Base-by-base conservation (phyloP, 2,888 invertebrate species). In the Philaethria dido region DNA sequence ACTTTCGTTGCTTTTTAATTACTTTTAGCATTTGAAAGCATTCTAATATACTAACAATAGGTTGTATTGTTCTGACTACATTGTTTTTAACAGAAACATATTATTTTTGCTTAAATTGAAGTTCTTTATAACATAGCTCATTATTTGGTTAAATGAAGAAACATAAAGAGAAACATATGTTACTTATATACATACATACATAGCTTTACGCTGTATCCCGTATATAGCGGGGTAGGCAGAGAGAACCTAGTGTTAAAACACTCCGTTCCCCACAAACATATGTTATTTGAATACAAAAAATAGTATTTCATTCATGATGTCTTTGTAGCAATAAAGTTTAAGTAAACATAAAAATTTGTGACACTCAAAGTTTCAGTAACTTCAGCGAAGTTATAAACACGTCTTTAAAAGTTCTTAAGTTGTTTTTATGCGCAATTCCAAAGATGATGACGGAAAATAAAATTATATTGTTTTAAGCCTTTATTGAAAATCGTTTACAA, bases 361-460 rank as follows among this genome's bases (percentile, higher is more conserved):
- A 16, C 33, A 47, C 14, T 29, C 16, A 33, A 60, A 60, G 20
- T 47, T 47, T 33, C 13, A 44, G 11, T 50, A 22, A 50, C 50
- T 52, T 44, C 16, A 20, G 47, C 47, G 6, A 60, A 65, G 50
- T 60, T 33, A 44, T 16, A 42, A 65, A 60, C 33, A 47, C 60
- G 42, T 50, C 44, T 60, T 65, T 60, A 50, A 44, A 60, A 65
- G 44, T 65, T 60, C 16, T 59, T 3, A 60, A 52, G 22, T 60
- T 39, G 48, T 60, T 65, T 65, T 50, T 59, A 60, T 50, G 65
- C 42, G 57, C 50, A 42, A 57, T 47, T 59, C 29, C 20, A 50
- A 60, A 57, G 57, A 57, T 20, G 18, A 64, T 16, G 47, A 48
- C 6, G 29, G 20, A n/a, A 36, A 59, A 50, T 57, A 42, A 63